phyloP scores from a whole-genome alignment of 2,888 invertebrate species.

The Conistra vaccinii region DNA sequence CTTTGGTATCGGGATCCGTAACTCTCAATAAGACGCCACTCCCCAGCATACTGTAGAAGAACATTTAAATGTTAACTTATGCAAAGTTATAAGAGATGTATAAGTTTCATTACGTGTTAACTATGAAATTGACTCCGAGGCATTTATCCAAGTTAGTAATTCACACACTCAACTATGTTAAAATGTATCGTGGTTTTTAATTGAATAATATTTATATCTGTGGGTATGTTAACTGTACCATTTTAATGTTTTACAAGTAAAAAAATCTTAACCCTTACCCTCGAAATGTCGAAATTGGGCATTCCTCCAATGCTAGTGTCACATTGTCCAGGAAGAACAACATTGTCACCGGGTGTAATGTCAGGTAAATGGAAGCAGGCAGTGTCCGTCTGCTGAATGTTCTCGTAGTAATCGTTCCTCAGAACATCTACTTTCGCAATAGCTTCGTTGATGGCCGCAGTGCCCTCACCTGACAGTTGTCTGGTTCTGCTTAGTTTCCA shows the following conservation, averaged over 20 bases:
- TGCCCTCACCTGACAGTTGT: conserved; percentile 66
- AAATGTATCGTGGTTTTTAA: not conserved
- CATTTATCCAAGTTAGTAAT: not conserved
- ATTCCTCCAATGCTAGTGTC: conserved; percentile 73
- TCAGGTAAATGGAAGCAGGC: conserved; percentile 81
- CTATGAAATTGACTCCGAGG: not conserved
- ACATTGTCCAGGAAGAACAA: conserved; percentile 78
- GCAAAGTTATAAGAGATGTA: not conserved
- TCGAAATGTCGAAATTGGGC: conserved; percentile 69
- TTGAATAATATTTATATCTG: not conserved
- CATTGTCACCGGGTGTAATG: conserved; percentile 69
- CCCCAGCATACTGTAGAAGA: conserved; percentile 68
- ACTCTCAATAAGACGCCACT: conserved; percentile 79
- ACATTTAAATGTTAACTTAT: not conserved
- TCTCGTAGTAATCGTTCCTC: conserved; percentile 75
- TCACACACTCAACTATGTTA: no score
- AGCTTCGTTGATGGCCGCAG: conserved; percentile 70
- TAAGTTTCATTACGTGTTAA: no score
- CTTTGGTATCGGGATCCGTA: conserved; percentile 77
- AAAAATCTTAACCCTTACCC: conserved; percentile 32
- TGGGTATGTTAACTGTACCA: not conserved
- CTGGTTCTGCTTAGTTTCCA: conserved; percentile 82
- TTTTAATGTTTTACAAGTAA: not conserved
- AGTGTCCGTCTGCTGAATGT: conserved; percentile 71
- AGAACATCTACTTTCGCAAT: conserved; percentile 72